phyloP scores from a whole-genome alignment of 2,797 vertebrate species.

The Falco biarmicus region DNA sequence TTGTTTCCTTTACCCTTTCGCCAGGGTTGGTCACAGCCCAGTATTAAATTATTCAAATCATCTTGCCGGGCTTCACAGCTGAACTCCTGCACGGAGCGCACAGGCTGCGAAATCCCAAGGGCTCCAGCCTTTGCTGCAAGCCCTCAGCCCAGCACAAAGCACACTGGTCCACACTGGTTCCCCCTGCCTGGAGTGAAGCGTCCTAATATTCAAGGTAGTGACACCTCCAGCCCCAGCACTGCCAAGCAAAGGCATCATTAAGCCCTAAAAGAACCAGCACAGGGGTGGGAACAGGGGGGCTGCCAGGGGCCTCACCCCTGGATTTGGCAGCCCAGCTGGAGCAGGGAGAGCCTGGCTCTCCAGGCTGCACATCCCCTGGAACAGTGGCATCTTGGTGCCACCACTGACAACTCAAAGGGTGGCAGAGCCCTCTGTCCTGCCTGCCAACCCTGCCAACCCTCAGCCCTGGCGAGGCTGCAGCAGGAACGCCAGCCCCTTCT shows the following conservation, averaged over 20 bases:
- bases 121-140: not conserved
- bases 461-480: not conserved
- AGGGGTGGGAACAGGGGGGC: not conserved
- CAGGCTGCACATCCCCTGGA: rapidly evolving
- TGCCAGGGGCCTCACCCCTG: not conserved
- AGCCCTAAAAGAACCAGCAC: not conserved
- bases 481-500: not conserved
- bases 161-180: not conserved
- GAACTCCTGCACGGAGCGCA: not conserved
- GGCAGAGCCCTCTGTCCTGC: not conserved
- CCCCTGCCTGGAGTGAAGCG: not conserved
- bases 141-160: not conserved
- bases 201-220: not conserved
- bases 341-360: not conserved
- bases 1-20: constrained; percentile 60
- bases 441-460: not conserved
- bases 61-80: not conserved
- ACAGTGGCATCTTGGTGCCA: not conserved
- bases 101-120: not conserved
- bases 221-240: not conserved
- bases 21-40: constrained; percentile 56
- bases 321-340: not conserved
- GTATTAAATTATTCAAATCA: constrained; percentile 64
- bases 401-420: not conserved
- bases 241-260: not conserved